phyloP scores from a whole-genome alignment of 2,113 vertebrate species.

The Nematolebias whitei region DNA sequence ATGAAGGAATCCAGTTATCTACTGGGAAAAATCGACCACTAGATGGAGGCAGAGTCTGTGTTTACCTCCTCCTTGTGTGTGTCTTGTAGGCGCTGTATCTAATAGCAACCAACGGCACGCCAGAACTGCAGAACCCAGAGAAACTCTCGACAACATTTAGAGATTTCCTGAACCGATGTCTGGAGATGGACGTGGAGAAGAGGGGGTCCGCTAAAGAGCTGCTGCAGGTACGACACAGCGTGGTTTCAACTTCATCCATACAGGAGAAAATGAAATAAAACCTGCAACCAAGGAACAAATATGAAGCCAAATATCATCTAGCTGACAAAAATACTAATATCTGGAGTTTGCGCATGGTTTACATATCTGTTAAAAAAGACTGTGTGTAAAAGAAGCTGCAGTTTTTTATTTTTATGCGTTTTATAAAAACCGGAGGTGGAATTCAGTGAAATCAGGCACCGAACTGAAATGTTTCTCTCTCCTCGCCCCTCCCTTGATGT shows the following conservation, averaged over 20 bases:
- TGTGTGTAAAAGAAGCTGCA: no score
- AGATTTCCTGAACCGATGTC: conserved; percentile 93
- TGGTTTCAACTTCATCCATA: neutral
- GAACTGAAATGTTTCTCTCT: neutral
- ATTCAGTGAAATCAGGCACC: neutral
- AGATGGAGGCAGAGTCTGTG: conserved; percentile 6
- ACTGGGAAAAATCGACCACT: conserved; percentile 22
- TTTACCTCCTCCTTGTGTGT: conserved; percentile 8
- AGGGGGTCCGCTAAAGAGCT: conserved; percentile 94
- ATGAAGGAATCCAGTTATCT: no score
- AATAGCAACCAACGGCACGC: conserved; percentile 96
- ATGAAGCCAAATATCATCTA: no score
- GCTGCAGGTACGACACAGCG: conserved; percentile 83
- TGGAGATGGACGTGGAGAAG: conserved; percentile 98
- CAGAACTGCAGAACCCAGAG: conserved; percentile 96
- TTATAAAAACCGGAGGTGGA: neutral
- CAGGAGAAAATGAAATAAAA: neutral
- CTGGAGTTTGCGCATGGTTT: no score
- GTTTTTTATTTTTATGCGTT: no score
- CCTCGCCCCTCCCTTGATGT: neutral
- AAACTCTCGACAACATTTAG: conserved; percentile 90
- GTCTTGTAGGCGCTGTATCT: conserved; percentile 92
- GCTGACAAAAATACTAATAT: no score
- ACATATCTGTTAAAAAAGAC: no score
- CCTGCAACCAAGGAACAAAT: no score